Percentiles rank a stretch among this genome's conserved stretches.
Evolutionary conservation across 1,140 invertebrate species (phyloP).

Genomic region (Anastatus disparis): DNA sequence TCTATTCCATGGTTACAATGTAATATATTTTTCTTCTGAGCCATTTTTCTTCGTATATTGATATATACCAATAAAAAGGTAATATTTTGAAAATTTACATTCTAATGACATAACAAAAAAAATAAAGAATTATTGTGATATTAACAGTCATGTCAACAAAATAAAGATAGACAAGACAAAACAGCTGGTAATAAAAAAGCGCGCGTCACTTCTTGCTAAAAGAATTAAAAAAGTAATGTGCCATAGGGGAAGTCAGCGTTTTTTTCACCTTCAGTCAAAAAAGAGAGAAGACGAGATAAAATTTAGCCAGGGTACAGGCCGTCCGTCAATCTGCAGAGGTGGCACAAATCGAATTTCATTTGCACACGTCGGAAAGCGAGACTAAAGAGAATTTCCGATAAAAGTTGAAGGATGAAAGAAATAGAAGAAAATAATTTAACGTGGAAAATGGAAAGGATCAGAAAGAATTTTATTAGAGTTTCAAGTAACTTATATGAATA

Average conservation of each 20-base stretch:
- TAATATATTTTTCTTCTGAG: no score
- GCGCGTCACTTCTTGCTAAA: background rate
- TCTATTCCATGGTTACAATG: no score
- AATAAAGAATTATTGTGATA: no score
- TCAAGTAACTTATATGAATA: no score
- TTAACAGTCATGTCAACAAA: no score
- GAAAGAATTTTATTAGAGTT: no score
- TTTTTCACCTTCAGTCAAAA: background rate
- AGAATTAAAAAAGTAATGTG: background rate
- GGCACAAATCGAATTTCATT: conserved; percentile 1
- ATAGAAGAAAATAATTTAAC: background rate
- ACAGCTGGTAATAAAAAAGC: background rate
- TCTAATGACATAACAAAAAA: no score
- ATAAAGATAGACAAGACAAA: background rate
- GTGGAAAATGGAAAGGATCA: background rate
- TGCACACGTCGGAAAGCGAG: background rate
- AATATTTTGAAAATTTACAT: no score
- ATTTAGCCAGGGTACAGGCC: conserved; percentile 7
- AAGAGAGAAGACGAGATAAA: background rate
- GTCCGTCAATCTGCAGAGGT: conserved; percentile 32
- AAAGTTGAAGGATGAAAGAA: background rate
- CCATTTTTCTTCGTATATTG: no score
- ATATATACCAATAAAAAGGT: no score
- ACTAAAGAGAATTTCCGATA: no score
- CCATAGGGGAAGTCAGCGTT: background rate